Base-by-base conservation (phyloP, 2,797 vertebrate genomes). In the Sebastes steindachneri region DNA sequence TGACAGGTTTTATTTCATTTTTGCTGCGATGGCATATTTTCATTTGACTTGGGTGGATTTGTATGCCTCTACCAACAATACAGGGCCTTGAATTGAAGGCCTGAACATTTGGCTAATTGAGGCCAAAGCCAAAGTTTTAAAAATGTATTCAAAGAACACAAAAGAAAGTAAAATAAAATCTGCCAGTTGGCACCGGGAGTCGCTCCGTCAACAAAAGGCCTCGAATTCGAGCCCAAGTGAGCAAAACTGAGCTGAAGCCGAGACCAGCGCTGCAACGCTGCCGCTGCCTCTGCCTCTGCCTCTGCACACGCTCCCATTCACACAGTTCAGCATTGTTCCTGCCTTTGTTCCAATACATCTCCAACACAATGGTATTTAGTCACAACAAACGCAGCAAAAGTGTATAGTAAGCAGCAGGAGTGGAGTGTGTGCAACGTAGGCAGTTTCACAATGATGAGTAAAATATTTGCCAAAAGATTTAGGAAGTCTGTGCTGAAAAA, bases 61-160 rank as follows among this genome's bases (percentile, higher is more conserved):
- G 33, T 33, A 55, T 84, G 77, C 73, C 59, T 73, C 55, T 60
- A 81, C 62, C 75, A 74, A 93, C 88, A 92, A 84, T 72, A 28
- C 45, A 35, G 74, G 62, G 84, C 77, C 82, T 86, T 91, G 73
- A 92, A 92, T 92, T 90, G 83, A 90, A 85, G 80, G 82, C 90
- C 88, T 88, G 83, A 88, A 90, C 86, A 90, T 79, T 88, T 77
- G 21, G 65, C 87, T 94, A 94, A 94, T 92, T 93, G 88, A 94
- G 92, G 86, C 92, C 92, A 86, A 92, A 94, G 88, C 84, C 89
- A 94, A 95, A 93, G 89, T 94, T 93, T 94, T 90, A 37, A 70
- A 82, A 92, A 89, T 94, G 90, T 79, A 94, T 90, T 90, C 91
- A 91, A 92, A 90, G 82, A 87, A 65, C 31, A 94, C 91, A 93